Conservation (phyloP, 2,113 vertebrate species). For the Mastomys coucha region DNA sequence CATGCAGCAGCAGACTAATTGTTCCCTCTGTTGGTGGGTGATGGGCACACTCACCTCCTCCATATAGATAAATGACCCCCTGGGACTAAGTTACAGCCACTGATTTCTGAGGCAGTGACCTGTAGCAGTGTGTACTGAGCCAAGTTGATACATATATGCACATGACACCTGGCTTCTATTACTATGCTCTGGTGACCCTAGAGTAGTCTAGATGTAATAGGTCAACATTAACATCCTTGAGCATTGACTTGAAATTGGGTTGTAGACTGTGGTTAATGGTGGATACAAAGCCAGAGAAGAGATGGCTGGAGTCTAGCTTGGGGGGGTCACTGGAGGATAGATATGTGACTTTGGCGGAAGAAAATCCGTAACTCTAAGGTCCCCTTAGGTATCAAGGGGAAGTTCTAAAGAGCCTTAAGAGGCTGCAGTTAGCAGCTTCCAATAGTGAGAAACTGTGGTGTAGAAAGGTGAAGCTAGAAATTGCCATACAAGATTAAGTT, state of each 20-base stretch:
- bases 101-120: fast-evolving
- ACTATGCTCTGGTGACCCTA: no score
- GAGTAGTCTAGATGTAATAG: no score
- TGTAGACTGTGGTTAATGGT: fast-evolving
- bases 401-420: fast-evolving
- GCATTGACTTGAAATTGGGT: background rate
- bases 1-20: no score
- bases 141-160: fast-evolving
- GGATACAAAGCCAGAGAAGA: fast-evolving
- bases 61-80: fast-evolving
- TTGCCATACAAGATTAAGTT: fast-evolving
- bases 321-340: no score
- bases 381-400: fast-evolving
- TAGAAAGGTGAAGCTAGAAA: fast-evolving
- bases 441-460: fast-evolving
- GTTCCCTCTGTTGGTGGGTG: no score
- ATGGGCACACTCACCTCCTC: no score
- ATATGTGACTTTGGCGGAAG: background rate
- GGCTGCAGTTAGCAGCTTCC: fast-evolving
- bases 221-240: background rate
- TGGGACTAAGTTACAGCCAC: no score
- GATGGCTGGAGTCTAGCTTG: background rate
- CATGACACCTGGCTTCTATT: fast-evolving
- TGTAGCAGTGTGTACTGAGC: fast-evolving
- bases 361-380: background rate